phyloP scores from a whole-genome alignment of 2,113 vertebrate genomes.

The Myrmecophaga tridactyla region DNA sequence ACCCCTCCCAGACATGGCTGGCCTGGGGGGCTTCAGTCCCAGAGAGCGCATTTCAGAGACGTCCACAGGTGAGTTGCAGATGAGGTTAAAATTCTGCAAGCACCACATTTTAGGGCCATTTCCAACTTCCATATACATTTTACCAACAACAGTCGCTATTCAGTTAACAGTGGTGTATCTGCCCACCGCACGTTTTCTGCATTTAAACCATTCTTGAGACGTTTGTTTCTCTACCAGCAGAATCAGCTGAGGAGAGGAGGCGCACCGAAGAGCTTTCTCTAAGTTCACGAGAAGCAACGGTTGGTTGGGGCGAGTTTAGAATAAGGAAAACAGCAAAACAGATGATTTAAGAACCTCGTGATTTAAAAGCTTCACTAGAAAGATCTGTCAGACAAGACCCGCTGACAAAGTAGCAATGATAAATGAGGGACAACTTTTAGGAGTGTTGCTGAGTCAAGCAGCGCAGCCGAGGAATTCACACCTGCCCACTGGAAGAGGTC shows the following conservation, averaged over 20 bases:
- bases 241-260: not conserved
- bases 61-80: no score
- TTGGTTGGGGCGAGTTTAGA: not conserved
- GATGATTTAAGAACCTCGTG: not conserved
- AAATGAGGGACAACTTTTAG: not conserved
- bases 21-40: no score
- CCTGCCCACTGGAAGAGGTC: no score
- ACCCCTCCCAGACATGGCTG: no score
- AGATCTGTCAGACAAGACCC: not conserved
- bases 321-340: not conserved
- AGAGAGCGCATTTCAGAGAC: no score
- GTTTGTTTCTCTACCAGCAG: not conserved
- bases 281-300: not conserved
- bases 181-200: not conserved
- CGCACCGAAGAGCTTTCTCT: not conserved
- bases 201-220: constrained; percentile 25
- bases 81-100: no score
- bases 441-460: no score
- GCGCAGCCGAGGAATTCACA: no score
- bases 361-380: constrained; percentile 32
- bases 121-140: not conserved
- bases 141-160: not conserved
- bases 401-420: not conserved
- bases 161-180: not conserved
- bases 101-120: not conserved